phyloP scores from a whole-genome alignment of 2,113 vertebrate species.

The Pantherophis guttatus region DNA sequence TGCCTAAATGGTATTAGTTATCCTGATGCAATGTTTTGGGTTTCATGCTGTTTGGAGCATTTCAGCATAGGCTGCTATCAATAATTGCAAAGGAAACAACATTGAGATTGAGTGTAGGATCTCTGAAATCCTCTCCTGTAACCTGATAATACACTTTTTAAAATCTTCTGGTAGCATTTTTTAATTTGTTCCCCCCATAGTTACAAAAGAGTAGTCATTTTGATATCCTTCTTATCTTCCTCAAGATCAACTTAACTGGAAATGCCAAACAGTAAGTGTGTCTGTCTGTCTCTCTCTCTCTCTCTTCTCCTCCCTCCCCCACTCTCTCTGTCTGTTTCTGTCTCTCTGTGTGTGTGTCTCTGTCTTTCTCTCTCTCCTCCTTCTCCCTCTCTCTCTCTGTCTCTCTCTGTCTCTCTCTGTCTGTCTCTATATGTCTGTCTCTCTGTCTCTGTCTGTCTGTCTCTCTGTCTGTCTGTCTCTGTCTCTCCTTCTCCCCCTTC shows the following conservation, averaged over 20 bases:
- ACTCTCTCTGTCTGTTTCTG: too few species aligned
- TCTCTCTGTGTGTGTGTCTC: too few species aligned
- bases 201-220: not conserved
- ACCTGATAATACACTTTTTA: not conserved
- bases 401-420: too few species aligned
- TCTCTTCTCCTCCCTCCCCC: too few species aligned
- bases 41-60: not conserved
- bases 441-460: too few species aligned
- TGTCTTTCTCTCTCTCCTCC: too few species aligned
- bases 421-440: too few species aligned
- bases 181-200: not conserved
- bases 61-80: not conserved
- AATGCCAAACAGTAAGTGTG: not conserved
- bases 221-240: not conserved
- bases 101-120: not conserved
- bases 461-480: too few species aligned
- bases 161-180: not conserved
- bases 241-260: not conserved
- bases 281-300: too few species aligned
- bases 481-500: accelerated
- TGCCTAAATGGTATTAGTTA: not conserved
- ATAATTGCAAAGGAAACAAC: not conserved
- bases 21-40: not conserved
- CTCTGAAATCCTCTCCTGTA: not conserved
- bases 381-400: too few species aligned